Evolutionary conservation across 2,113 vertebrate species (phyloP), one percentile per base, ranked within the genome.

Genomic region (Pyxicephalus adspersus): DNA sequence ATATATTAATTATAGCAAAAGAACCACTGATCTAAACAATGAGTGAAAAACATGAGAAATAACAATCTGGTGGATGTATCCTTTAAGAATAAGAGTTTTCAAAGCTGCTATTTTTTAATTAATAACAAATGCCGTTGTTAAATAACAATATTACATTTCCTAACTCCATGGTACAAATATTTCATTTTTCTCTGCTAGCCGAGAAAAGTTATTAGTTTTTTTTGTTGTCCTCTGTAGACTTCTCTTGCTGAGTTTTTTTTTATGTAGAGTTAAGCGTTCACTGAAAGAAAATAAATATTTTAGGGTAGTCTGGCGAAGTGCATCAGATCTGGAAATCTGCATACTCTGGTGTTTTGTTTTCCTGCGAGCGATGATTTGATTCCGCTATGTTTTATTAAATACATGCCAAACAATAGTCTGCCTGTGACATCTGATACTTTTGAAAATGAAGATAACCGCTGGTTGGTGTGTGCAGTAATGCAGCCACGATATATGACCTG

Each of bases 351-450:
- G 65, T 72, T 80, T 52, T 80, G 23, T 50, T 51, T 71, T 72
- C 34, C 34, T 68, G 66, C 77, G 15, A 52, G 77, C 67, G 60
- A 52, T 71, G 77, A 80, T 80, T 80, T 80, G 77, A 63, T 51
- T 61, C 34, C 61, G 23, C 57, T n/a, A 63, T 71, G 77, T 71
- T 80, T 80, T 80, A 80, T 80, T 80, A 80, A 63, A 52, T 31
- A 71, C 52, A 25, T 71, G 66, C 66, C 77, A 80, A 52, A 80
- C 55, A 51, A 61, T 58, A 45, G 57, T 52, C 31, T 64, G 55
- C 29, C 25, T 29, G 18, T 72, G 77, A 80, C 77, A 80, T 80
- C 52, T 80, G 77, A 80, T 80, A 70, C 65, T 80, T 72, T 16
- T 63, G 34, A 51, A 72, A 72, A 64, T 71, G 57, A 80, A 72